Evolutionary conservation across 2,797 vertebrate species (phyloP).

Genomic region (Crenuchus spilurus): DNA sequence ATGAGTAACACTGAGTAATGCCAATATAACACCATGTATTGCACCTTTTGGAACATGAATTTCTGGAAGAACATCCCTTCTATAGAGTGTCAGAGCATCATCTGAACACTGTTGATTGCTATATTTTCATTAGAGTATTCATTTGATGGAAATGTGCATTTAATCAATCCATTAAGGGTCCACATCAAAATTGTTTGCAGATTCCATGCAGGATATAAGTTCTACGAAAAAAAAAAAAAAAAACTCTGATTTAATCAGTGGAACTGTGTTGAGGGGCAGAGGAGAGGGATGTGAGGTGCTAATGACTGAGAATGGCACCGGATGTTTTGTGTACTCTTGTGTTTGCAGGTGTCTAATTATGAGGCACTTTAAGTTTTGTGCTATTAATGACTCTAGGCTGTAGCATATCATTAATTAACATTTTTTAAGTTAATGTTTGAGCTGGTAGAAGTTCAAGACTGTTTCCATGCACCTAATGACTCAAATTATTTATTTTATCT

Average conservation of each 20-base stretch:
- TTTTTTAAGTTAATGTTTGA: slow-evolving; percentile 53
- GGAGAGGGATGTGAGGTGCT: slow-evolving; percentile 29
- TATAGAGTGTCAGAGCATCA: slow-evolving; percentile 10
- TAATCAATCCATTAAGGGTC: slow-evolving; percentile 6
- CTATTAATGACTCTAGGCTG: slow-evolving; percentile 48
- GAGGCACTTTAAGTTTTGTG: slow-evolving; percentile 36
- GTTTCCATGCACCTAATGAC: slow-evolving; percentile 35
- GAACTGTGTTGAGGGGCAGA: slow-evolving; percentile 30
- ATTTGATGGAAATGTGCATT: neutral
- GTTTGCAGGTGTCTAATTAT: slow-evolving; percentile 61
- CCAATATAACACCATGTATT: no score
- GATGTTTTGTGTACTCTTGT: slow-evolving; percentile 43
- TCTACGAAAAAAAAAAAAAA: no score
- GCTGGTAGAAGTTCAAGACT: slow-evolving; percentile 41
- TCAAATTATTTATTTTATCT: no score
- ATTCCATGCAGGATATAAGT: slow-evolving; percentile 6
- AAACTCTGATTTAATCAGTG: slow-evolving; percentile 52
- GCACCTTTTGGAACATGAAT: no score
- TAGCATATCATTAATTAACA: slow-evolving; percentile 45
- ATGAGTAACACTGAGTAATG: slow-evolving; percentile 22
- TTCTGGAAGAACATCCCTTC: slow-evolving; percentile 11
- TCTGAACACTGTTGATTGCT: slow-evolving; percentile 37
- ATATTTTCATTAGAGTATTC: slow-evolving; percentile 37
- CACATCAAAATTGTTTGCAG: slow-evolving; percentile 17
- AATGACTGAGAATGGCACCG: slow-evolving; percentile 46